Percentiles rank a stretch among this genome's conserved stretches.
Evolutionary conservation across 2,888 invertebrate species (phyloP).

Genomic region (Omphaloscelis lunosa): DNA sequence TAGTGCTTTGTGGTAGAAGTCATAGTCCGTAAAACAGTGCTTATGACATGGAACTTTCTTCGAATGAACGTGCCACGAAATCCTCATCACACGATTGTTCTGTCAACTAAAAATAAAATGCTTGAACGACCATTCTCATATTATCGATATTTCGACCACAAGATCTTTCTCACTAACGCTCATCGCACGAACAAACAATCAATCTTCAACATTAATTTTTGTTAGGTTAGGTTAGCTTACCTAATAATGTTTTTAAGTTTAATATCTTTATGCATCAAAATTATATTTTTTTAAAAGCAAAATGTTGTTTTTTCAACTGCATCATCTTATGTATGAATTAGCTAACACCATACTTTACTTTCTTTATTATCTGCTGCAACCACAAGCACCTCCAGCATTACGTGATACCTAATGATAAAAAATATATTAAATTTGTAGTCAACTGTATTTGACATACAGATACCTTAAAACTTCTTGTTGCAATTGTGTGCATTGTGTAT

Average conservation of each 20-base stretch:
- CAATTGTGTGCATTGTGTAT: constrained; percentile 86
- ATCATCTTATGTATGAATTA: constrained; percentile 38
- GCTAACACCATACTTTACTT: constrained; percentile 35
- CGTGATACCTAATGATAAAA: constrained; percentile 18
- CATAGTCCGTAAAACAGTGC: background rate
- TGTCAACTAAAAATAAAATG: background rate
- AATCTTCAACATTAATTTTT: background rate
- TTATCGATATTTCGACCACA: no score
- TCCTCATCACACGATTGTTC: no score
- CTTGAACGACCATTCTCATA: background rate
- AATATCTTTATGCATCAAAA: background rate
- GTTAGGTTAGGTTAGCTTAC: background rate
- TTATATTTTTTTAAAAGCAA: background rate
- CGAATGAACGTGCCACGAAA: background rate
- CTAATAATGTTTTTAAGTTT: background rate
- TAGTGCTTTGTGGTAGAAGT: background rate
- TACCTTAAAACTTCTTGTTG: constrained; percentile 68
- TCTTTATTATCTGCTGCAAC: constrained; percentile 44
- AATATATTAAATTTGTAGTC: constrained; percentile 34
- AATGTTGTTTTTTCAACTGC: constrained; percentile 43
- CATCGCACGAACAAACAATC: background rate
- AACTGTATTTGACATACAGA: constrained; percentile 60
- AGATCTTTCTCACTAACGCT: background rate
- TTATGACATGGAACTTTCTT: background rate
- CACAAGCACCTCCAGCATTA: constrained; percentile 53